Conservation (phyloP, 2,888 invertebrate genomes). For the Epsilonema sp. region DNA sequence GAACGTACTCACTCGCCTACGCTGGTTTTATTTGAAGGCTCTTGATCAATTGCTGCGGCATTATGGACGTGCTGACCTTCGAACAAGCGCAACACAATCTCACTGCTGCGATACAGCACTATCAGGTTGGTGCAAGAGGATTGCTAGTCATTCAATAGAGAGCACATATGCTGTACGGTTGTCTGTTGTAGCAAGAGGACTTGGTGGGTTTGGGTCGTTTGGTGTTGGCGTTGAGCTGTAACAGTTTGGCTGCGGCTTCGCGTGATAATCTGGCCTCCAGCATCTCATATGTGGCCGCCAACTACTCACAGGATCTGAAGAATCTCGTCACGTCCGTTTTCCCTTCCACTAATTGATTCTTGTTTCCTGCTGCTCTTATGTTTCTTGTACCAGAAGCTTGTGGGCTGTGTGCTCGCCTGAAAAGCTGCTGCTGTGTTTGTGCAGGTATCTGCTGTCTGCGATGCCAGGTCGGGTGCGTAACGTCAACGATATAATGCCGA, state of each 20-base stretch:
- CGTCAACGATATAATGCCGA: slow-evolving; percentile 92
- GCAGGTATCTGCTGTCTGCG: slow-evolving; percentile 43
- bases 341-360: no score
- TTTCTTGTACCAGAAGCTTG: no score
- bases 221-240: slow-evolving; percentile 75
- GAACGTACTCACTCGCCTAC: no score
- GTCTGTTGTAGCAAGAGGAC: slow-evolving; percentile 56
- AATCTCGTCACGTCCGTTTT: slow-evolving; percentile 62
- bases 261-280: slow-evolving; percentile 67
- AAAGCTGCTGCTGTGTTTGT: no score
- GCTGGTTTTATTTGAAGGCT: slow-evolving; percentile 42
- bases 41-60: slow-evolving; percentile 57
- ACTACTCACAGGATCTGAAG: slow-evolving; percentile 78
- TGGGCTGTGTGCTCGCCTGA: no score
- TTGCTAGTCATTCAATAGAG: no score
- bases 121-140: slow-evolving; percentile 55
- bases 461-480: slow-evolving; percentile 38
- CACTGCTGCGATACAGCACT: not conserved
- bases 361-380: no score
- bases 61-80: slow-evolving; percentile 54
- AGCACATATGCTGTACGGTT: no score
- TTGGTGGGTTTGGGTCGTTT: slow-evolving; percentile 70
- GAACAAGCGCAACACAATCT: slow-evolving; percentile 14
- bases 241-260: slow-evolving; percentile 64
- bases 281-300: slow-evolving; percentile 64